phyloP scores from a whole-genome alignment of 2,797 vertebrate species.

The Luscinia luscinia region DNA sequence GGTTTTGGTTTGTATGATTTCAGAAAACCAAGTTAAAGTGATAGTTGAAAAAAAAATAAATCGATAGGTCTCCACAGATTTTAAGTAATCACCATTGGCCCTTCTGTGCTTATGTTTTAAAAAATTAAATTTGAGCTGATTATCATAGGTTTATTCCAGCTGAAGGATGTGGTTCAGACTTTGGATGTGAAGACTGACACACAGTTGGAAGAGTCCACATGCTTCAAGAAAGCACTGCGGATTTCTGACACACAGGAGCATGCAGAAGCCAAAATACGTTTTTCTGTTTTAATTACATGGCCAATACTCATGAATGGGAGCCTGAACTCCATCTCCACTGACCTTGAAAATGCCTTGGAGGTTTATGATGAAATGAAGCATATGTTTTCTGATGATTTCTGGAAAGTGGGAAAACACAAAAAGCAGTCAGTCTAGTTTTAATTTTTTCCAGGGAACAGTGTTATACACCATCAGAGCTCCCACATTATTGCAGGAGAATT shows the following conservation, averaged over 20 bases:
- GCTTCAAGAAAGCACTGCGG: not conserved
- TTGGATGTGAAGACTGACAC: not conserved
- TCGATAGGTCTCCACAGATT: fast-evolving
- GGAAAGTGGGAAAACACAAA: not conserved
- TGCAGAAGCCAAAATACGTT: not conserved
- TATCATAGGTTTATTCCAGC: not conserved
- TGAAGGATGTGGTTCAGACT: not conserved
- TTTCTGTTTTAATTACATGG: slow-evolving; percentile 44
- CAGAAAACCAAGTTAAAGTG: not conserved
- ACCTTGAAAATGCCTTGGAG: slow-evolving; percentile 29
- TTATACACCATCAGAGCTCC: not conserved
- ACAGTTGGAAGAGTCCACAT: not conserved
- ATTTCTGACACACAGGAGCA: not conserved
- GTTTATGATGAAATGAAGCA: slow-evolving; percentile 26
- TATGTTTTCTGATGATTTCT: slow-evolving; percentile 21
- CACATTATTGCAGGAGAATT: not conserved
- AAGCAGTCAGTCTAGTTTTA: not conserved
- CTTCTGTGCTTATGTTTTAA: not conserved
- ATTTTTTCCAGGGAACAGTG: not conserved
- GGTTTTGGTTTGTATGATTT: not conserved
- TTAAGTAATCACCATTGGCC: not conserved
- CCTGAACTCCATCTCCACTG: slow-evolving; percentile 27
- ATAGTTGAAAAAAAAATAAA: not conserved
- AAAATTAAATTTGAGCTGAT: not conserved
- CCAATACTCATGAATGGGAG: slow-evolving; percentile 2